Evolutionary conservation across 2,113 vertebrate species (phyloP), one percentile per base, ranked within the genome.

Genomic region (Limnothrissa miodon): DNA sequence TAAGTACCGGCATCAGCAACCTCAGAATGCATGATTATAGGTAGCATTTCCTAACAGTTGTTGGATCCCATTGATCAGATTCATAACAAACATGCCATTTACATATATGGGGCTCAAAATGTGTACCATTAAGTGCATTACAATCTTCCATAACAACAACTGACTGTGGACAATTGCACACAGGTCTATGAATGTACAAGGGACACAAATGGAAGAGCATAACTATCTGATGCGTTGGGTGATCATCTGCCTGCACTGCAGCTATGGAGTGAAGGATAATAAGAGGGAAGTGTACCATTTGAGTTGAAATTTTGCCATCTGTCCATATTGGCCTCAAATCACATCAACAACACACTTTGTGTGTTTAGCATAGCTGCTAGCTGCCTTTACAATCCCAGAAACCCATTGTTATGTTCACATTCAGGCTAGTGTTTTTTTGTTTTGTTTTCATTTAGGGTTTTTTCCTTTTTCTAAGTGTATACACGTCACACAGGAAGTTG

Each of bases 1-100:
- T n/a, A 84, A 83, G 53, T 36, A 39, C 33, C 33, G 33, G 80
- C 79, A 87, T 86, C 80, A 78, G 70, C 81, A 88, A 80, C 79
- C 13, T 39, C 39, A 39, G 83, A 85, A 82, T 83, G 83, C 83
- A 87, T 89, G 87, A 46, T 74, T 36, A 87, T 94, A 95, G 95
- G 95, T 95, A 95, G 94, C 92, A 93, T 94, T 94, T 92, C 90
- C 86, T 87, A 78, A 90, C 83, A 93, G 93, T 95, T 95, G 94
- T 95, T 95, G 95, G 94, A 93, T 91, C 86, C 91, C 89, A 87
- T 90, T 86, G 85, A 84, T 51, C 86, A 90, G 80, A 82, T 33
- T 84, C 86, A 86, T 81, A 83, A 87, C 45, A 51, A 36, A 74
- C 9, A 62, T 74, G 25, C 33, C 29, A 17, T 74, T 36, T 39